A percentile compares a stretch with the other conserved stretches of the same genome.
phyloP scores from a whole-genome alignment of 2,113 vertebrate genomes.

The Lepus americanus region DNA sequence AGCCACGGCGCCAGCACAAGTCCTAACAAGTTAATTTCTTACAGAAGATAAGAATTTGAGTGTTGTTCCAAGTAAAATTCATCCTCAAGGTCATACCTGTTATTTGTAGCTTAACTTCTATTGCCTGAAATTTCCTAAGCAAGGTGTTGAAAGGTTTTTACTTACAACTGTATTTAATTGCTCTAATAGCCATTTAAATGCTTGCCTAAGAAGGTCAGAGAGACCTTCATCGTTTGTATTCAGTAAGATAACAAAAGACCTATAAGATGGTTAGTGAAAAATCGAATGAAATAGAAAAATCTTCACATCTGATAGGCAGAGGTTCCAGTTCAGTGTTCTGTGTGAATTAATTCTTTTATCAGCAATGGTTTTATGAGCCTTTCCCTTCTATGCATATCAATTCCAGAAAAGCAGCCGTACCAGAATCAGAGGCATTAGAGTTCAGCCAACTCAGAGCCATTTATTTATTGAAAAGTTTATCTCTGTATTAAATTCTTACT shows the following conservation, averaged over 20 bases:
- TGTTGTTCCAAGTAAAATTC: neutral
- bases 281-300: slow-evolving; percentile 39
- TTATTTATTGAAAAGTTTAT: slow-evolving; percentile 83
- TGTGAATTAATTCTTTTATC: slow-evolving; percentile 77
- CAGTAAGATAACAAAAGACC: slow-evolving; percentile 71
- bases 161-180: neutral
- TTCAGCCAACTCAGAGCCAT: slow-evolving; percentile 63
- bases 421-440: slow-evolving; percentile 70
- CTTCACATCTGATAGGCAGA: slow-evolving; percentile 40
- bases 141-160: neutral
- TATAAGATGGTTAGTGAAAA: slow-evolving; percentile 61
- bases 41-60: neutral
- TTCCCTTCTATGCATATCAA: slow-evolving; percentile 66
- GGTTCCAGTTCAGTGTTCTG: slow-evolving; percentile 44
- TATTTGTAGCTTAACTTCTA: neutral
- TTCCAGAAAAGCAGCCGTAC: slow-evolving; percentile 55
- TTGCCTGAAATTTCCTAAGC: neutral
- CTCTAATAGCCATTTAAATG: slow-evolving; percentile 19
- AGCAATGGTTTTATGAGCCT: slow-evolving; percentile 46
- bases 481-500: slow-evolving; percentile 81
- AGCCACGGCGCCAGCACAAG: neutral
- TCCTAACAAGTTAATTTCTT: neutral
- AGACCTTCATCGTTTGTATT: slow-evolving; percentile 66
- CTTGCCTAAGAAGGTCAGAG: slow-evolving; percentile 66
- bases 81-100: neutral